Percentiles rank a stretch among this genome's conserved stretches.
Evolutionary conservation across 2,888 invertebrate species (phyloP).

Genomic region (Euplexia lucipara): DNA sequence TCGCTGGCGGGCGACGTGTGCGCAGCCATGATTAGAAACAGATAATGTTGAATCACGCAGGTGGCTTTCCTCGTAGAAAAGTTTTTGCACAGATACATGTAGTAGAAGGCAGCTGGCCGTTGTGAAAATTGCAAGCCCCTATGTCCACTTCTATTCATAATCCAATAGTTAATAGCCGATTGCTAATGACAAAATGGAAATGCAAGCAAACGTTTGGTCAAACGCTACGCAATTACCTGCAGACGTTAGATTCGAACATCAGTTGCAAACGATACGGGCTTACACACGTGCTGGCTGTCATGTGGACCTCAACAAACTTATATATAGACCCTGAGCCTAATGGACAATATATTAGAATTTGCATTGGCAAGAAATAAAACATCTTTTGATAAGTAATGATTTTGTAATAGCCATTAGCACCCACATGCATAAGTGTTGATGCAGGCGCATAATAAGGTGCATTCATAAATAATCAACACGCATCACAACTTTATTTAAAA

Average conservation of each 20-base stretch:
- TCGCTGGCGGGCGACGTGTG: constrained; percentile 39
- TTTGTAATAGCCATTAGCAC: constrained; percentile 49
- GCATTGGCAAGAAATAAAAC: constrained; percentile 39
- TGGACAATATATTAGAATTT: constrained; percentile 32
- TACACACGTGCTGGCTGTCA: constrained; percentile 77
- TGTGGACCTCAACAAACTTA: constrained; percentile 38
- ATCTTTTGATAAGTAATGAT: constrained; percentile 40
- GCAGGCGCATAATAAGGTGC: constrained; percentile 9
- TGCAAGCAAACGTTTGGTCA: constrained; percentile 82
- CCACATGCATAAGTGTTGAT: constrained; percentile 29
- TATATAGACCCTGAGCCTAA: constrained; percentile 27
- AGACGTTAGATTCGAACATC: constrained; percentile 80
- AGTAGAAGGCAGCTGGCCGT: constrained; percentile 78
- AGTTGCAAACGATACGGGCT: constrained; percentile 83
- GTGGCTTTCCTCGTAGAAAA: constrained; percentile 86
- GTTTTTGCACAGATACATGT: constrained; percentile 87
- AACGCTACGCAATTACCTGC: constrained; percentile 79
- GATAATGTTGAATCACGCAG: constrained; percentile 77
- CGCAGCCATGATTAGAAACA: constrained; percentile 58
- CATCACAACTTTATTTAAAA: constrained; percentile 6
- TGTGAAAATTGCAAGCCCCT: constrained; percentile 89
- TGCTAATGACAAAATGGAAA: constrained; percentile 90
- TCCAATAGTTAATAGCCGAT: constrained; percentile 88
- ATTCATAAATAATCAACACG: constrained; percentile 4
- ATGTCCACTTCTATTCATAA: constrained; percentile 84